phyloP scores from a whole-genome alignment of 2,797 vertebrate genomes.

The Gallinago solitaria region DNA sequence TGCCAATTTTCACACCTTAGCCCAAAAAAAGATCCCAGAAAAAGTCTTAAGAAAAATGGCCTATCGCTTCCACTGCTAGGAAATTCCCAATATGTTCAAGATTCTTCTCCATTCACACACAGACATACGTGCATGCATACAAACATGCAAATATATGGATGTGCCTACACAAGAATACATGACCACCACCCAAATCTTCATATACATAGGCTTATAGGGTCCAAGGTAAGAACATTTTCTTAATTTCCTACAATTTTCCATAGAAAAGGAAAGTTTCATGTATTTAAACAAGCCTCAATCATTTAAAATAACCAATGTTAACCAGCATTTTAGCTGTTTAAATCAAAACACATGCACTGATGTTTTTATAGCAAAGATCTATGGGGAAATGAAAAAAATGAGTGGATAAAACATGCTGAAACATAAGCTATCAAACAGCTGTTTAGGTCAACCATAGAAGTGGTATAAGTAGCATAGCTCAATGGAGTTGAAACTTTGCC shows the following conservation, averaged over 20 bases:
- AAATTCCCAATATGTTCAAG: not conserved
- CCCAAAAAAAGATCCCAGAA: constrained; percentile 39
- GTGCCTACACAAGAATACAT: not conserved
- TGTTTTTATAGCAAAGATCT: not conserved
- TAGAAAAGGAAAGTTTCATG: not conserved
- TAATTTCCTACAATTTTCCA: constrained; percentile 10
- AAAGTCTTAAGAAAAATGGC: constrained; percentile 56
- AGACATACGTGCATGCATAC: not conserved
- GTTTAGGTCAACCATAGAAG: not conserved
- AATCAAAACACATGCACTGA: not conserved
- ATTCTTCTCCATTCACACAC: not conserved
- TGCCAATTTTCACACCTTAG: constrained; percentile 80
- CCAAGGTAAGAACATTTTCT: not conserved
- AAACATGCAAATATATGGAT: accelerated
- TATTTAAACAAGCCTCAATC: not conserved
- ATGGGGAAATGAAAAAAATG: not conserved
- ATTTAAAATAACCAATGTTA: not conserved
- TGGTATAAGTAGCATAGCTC: not conserved
- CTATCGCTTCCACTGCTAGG: constrained; percentile 31
- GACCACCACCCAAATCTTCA: not conserved
- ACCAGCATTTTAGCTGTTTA: not conserved
- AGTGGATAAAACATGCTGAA: not conserved
- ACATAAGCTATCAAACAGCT: not conserved
- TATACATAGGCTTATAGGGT: not conserved
- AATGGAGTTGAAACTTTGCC: not conserved